phyloP scores from a whole-genome alignment of 2,113 vertebrate genomes.

The Cottus gobio region DNA sequence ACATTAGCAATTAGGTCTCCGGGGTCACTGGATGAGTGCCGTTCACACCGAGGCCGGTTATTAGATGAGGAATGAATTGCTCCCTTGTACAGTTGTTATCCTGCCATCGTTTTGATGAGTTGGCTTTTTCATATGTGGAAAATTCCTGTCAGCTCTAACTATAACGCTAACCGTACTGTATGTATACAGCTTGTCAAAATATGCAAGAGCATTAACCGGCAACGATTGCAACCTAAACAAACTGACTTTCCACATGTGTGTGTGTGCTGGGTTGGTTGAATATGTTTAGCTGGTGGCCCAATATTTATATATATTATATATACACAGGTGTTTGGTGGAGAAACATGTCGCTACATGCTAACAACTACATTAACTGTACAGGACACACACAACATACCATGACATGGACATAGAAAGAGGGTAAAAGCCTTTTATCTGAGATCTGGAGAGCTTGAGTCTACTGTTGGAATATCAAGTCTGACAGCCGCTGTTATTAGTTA shows the following conservation, averaged over 20 bases:
- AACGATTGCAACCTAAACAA: neutral
- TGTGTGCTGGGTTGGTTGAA: neutral
- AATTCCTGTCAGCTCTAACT: neutral
- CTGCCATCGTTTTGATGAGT: constrained; percentile 32
- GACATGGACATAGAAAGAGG: no score
- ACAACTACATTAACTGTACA: neutral
- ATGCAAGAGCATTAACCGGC: neutral
- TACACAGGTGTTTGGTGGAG: neutral
- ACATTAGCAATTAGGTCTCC: constrained; percentile 68
- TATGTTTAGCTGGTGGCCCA: neutral
- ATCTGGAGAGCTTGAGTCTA: neutral
- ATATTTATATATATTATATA: neutral
- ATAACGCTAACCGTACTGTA: neutral
- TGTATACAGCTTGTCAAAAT: neutral
- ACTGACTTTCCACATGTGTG: neutral
- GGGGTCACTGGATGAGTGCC: constrained; percentile 69
- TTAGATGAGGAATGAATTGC: constrained; percentile 49
- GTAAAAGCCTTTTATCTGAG: no score
- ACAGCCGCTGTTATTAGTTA: neutral
- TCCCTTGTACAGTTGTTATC: constrained; percentile 1
- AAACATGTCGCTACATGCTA: neutral
- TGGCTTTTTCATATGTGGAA: neutral
- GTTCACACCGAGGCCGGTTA: constrained; percentile 57
- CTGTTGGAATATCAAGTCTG: neutral
- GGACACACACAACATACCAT: no score